Base-by-base conservation (phyloP, 2,888 invertebrate species). In the Nemotelus pantherinus region DNA sequence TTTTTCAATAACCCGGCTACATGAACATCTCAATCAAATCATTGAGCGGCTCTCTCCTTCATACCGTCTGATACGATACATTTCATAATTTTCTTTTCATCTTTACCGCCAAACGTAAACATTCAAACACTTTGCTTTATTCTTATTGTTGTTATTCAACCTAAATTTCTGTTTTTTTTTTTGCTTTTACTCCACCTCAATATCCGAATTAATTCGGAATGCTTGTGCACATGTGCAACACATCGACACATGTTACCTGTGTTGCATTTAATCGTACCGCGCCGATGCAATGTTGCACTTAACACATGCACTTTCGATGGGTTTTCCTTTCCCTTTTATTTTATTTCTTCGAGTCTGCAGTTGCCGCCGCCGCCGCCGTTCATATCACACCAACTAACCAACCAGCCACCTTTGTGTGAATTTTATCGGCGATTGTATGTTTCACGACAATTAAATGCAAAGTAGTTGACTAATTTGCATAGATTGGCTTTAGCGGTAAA, bases 391-490 rank as follows among this genome's bases (percentile, higher is more conserved):
- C 43, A 25, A 25, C 25, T 25, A 25, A 25, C 25, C 25, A 25
- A 10, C 2, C 44, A 55, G 9, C 44, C 41, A 25, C 47, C n/a
- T 67, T 57, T 48, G 48, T 70, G 55, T 70, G 55, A 70, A 55
- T 70, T 70, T 70, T 74, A 60, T 60, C 25, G 74, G 60, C 63
- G 63, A 72, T 72, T 48, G 74, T 60, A 60, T 74, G 74, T 74
- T 74, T 74, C 25, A 63, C 74, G 63, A 45, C 63, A 74, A 74
- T 74, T 74, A 74, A 74, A 74, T 74, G 74, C 74, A 74, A 74
- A 74, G 74, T 63, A 60, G 74, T 74, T 63, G 74, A 60, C 74
- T 60, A 74, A 74, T 74, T 74, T 74, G 74, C 74, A 74, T 74
- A 72, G 70, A 70, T 72, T 58, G 74, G 6, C 7, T 60, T 45